Evolutionary conservation across 23 tunicate species (phyloP).

Genomic region (Styela clava): DNA sequence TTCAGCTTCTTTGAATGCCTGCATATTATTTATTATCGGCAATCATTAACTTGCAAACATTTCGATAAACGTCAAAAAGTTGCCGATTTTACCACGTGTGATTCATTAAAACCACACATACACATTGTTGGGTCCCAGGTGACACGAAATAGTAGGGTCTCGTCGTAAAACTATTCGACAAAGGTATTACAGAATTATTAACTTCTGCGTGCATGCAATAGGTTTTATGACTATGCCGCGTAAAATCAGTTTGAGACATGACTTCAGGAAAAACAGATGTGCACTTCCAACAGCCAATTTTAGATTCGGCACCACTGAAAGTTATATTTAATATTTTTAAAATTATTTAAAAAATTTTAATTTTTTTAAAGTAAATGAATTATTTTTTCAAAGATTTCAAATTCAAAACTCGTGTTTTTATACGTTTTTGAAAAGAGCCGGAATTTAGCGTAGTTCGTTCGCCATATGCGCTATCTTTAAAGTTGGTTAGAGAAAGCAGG

Average conservation of each 20-base stretch:
- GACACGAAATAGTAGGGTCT: neutral
- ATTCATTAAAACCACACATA: neutral
- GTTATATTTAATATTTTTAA: no score
- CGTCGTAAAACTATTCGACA: neutral
- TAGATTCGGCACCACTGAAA: no score
- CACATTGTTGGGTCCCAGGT: neutral
- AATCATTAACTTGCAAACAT: neutral
- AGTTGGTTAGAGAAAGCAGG: no score
- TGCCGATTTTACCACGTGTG: neutral
- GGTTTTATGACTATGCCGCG: neutral
- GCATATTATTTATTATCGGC: neutral
- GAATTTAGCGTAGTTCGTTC: no score
- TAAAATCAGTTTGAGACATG: neutral
- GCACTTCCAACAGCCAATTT: no score
- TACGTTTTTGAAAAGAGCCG: no score
- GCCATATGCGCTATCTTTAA: no score
- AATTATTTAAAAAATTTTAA: no score
- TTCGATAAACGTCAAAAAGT: neutral
- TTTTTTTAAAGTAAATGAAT: no score
- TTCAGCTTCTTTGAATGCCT: neutral
- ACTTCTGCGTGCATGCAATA: neutral
- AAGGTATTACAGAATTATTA: neutral
- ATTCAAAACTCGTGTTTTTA: no score
- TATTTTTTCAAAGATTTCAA: no score
- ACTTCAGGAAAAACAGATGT: no score